Base-by-base conservation (phyloP, 2,888 invertebrate genomes). In the Strigamia maritima region DNA sequence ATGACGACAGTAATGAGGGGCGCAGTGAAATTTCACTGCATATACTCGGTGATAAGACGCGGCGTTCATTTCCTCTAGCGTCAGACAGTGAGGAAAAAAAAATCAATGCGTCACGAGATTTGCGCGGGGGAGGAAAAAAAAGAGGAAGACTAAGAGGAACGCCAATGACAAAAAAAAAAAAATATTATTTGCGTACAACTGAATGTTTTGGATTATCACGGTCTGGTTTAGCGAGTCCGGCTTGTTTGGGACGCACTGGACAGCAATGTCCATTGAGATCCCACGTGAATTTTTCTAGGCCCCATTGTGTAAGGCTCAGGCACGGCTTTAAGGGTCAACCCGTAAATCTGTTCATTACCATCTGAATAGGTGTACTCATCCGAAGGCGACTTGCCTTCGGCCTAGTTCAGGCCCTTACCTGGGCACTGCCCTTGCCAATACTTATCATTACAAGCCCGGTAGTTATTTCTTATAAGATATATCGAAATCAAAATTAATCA, bases 1-100 rank as follows among this genome's bases (percentile, higher is more conserved):
- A 49, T 49, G 49, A 49, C 49, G 49, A 49, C 49, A 49, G 16
- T 49, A 49, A 49, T 49, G 49, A 49, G 49, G 44, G 49, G 49
- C 49, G 49, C 49, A 49, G 49, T 49, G 49, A 49, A 49, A 49
- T 49, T 49, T 49, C 49, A 49, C 49, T 49, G 49, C 49, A 49
- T 49, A 49, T 49, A 49, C 49, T 49, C 49, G 49, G 49, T 49
- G 49, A 49, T 49, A 49, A 49, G 49, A 49, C 49, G 49, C 49
- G 49, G 49, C 49, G 49, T 49, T 49, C 49, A 49, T 49, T 49
- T 49, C 49, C 49, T 49, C 49, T 49, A n/a, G 49, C 49, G 49
- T 49, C 49, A 49, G 49, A 49, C 49, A 49, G 49, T 16, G 49
- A 49, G 49, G 49, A 49, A 49, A 49, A 49, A 38, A 49, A 49